Evolutionary conservation across 2,797 vertebrate genomes (phyloP).

Genomic region (Sandelia bainsii): DNA sequence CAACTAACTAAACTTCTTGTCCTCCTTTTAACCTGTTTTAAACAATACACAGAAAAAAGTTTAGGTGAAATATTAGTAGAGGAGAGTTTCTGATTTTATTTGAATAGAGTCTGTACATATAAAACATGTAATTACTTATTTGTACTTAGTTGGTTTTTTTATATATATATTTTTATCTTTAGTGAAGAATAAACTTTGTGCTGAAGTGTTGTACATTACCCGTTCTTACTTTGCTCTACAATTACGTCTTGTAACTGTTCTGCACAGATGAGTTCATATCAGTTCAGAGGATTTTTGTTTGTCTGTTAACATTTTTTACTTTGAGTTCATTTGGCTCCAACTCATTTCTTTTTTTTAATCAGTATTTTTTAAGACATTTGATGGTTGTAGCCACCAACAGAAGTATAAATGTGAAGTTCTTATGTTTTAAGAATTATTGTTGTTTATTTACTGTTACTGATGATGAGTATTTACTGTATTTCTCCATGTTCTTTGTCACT

Average conservation of each 20-base stretch:
- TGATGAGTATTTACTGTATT: too few relatives aligned
- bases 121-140: conserved; percentile 1
- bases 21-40: background rate
- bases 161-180: background rate
- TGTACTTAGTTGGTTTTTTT: background rate
- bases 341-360: background rate
- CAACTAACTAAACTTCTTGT: background rate
- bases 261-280: background rate
- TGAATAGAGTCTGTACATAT: conserved; percentile 12
- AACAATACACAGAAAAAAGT: background rate
- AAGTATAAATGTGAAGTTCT: too few relatives aligned
- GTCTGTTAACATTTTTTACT: too few relatives aligned
- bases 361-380: too few relatives aligned
- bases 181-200: conserved; percentile 26
- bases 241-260: too few relatives aligned
- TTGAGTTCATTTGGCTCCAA: background rate
- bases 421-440: background rate
- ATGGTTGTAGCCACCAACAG: background rate
- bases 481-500: background rate
- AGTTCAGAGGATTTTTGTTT: background rate
- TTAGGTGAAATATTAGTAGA: background rate
- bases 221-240: background rate
- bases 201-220: background rate
- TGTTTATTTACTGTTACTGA: background rate
- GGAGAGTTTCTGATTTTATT: background rate